Evolutionary conservation across 2,113 vertebrate species (phyloP).

Genomic region (Cnemophilus loriae): DNA sequence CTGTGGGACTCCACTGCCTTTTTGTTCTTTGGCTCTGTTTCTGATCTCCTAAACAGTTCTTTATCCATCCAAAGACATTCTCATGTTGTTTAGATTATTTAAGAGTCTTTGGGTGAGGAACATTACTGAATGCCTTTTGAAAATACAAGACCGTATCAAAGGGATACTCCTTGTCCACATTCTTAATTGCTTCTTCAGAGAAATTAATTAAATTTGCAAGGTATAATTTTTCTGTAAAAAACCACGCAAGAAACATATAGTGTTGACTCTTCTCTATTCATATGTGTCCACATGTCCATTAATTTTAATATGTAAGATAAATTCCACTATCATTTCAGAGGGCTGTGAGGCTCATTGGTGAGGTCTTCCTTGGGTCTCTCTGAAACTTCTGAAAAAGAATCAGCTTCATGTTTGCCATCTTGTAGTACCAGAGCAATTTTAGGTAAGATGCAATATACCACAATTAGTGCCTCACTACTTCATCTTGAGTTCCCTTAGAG

Average conservation of each 20-base stretch:
- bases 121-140: not conserved
- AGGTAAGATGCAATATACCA: not conserved
- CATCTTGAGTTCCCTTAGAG: not conserved
- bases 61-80: not conserved
- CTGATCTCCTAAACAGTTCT: not conserved
- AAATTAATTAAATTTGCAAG: not conserved
- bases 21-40: constrained; percentile 17
- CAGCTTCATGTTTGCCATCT: not conserved
- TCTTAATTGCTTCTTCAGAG: not conserved
- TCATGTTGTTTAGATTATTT: not conserved
- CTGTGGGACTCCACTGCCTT: not conserved
- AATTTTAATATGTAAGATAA: not conserved
- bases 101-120: not conserved
- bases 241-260: not conserved
- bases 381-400: not conserved
- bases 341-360: not conserved
- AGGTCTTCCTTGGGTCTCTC: not conserved
- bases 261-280: not conserved
- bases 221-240: not conserved
- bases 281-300: not conserved
- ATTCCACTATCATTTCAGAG: not conserved
- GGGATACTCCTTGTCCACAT: not conserved
- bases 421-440: not conserved
- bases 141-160: not conserved
- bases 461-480: not conserved